A percentile compares a stretch with the other conserved stretches of the same genome.
These are phyloP conservation scores for Forbesichthys papilliferus DNA, from an alignment of 2,113 vertebrate species.

Conservation along the genomic window DNA sequence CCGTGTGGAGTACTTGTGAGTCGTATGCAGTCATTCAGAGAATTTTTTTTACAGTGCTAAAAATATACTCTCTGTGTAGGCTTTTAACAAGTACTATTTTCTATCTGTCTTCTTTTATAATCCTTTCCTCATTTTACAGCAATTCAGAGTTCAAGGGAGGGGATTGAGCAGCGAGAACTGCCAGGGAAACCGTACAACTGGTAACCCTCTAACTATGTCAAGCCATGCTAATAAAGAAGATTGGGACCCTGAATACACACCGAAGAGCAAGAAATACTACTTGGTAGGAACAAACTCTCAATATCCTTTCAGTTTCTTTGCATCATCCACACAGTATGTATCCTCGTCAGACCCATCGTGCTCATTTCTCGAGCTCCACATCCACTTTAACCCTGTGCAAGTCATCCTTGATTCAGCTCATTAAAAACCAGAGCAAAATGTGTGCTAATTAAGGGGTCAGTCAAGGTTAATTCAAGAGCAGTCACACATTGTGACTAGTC, in stretches of 20 bases:
- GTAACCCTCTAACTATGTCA: constrained; percentile 74
- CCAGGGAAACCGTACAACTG: constrained; percentile 80
- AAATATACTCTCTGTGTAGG: too few relatives aligned
- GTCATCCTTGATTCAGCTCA: too few relatives aligned
- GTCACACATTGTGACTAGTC: too few relatives aligned
- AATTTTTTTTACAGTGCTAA: background rate
- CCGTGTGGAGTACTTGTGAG: constrained; percentile 89
- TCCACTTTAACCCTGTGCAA: too few relatives aligned
- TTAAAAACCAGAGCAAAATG: too few relatives aligned
- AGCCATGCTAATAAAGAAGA: constrained; percentile 82
- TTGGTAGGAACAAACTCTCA: constrained; percentile 77
- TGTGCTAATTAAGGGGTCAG: too few relatives aligned
- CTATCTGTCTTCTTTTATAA: background rate
- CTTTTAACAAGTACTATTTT: background rate
- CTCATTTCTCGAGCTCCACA: too few relatives aligned
- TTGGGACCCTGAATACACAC: constrained; percentile 91
- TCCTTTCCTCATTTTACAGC: constrained; percentile 64
- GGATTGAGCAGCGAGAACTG: constrained; percentile 88
- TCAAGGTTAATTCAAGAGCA: too few relatives aligned
- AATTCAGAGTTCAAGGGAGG: constrained; percentile 88
- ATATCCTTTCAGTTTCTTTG: background rate
- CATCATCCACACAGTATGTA: too few relatives aligned
- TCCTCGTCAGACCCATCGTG: too few relatives aligned
- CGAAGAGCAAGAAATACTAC: constrained; percentile 95
- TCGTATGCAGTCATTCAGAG: constrained; percentile 10